Percentiles rank a stretch among this genome's conserved stretches.
These are phyloP conservation scores for Pseudomyrmex flavicornis DNA, from an alignment of 1,140 invertebrate genomes.

Conservation along the genomic window DNA sequence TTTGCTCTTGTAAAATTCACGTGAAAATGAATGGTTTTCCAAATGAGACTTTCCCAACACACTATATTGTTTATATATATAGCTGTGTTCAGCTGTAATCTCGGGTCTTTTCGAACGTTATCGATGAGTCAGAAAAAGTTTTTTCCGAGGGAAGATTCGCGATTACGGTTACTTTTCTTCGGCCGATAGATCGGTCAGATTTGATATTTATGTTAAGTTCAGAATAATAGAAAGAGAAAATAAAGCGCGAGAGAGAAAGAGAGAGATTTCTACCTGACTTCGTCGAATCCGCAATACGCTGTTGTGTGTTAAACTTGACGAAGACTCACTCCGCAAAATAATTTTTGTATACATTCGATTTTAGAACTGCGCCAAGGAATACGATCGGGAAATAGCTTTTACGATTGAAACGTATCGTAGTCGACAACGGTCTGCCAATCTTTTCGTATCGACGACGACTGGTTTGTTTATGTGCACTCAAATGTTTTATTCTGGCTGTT, in stretches of 20 bases:
- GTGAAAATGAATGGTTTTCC: too few relatives aligned
- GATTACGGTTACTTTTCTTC: neutral
- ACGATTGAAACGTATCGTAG: constrained; percentile 61
- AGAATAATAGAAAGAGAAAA: neutral
- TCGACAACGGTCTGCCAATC: constrained; percentile 66
- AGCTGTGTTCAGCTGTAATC: too few relatives aligned
- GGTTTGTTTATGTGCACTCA: constrained; percentile 23
- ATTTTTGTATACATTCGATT: constrained; percentile 47
- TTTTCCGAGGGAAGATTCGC: too few relatives aligned
- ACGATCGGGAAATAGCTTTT: constrained; percentile 68
- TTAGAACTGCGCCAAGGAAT: constrained; percentile 38
- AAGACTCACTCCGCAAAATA: neutral
- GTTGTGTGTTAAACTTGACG: constrained; percentile 22
- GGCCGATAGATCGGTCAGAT: neutral
- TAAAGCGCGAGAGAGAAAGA: neutral
- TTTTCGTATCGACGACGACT: constrained; percentile 25
- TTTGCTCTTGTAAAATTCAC: too few relatives aligned
- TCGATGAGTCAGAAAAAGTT: neutral
- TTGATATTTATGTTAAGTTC: neutral
- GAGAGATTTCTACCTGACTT: neutral
- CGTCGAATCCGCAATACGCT: neutral
- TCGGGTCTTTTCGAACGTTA: too few relatives aligned
- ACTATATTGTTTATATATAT: too few relatives aligned
- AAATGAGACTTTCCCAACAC: too few relatives aligned
- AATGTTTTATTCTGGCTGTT: constrained; percentile 41